Evolutionary conservation across 2,888 invertebrate species (phyloP).

Genomic region (Cerastis leucographa): DNA sequence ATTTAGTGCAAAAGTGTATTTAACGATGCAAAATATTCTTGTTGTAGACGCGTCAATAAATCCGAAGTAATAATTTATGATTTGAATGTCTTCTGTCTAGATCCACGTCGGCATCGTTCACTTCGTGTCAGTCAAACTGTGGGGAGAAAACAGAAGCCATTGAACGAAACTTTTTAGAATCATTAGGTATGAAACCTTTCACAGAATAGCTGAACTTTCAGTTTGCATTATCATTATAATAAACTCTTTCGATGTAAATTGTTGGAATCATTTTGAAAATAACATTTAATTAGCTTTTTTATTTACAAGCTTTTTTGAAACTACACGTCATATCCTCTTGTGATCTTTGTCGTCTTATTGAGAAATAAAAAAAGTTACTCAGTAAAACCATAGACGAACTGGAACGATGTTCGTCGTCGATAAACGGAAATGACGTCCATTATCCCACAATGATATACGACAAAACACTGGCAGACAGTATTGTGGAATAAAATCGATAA

Average conservation of each 20-base stretch:
- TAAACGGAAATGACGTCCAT: not conserved
- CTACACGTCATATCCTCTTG: not conserved
- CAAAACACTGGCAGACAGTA: not conserved
- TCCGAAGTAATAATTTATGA: conserved; percentile 41
- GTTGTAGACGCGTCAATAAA: conserved; percentile 13
- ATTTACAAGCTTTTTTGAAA: not conserved
- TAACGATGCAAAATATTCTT: conserved; percentile 14
- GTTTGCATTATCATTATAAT: conserved; percentile 16
- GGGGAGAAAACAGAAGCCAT: conserved; percentile 83
- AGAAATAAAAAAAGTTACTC: not conserved
- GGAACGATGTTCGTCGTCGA: not conserved
- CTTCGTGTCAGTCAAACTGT: conserved; percentile 82
- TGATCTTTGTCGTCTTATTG: not conserved
- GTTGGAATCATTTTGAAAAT: conserved; percentile 7
- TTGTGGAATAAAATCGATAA: conserved; percentile 15
- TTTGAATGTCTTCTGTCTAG: conserved; percentile 73
- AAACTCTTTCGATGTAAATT: conserved; percentile 8
- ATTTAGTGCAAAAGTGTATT: conserved; percentile 14
- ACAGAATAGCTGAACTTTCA: conserved; percentile 13
- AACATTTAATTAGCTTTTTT: not conserved
- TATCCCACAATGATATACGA: not conserved
- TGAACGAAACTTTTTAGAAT: conserved; percentile 84
- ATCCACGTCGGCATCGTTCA: conserved; percentile 82
- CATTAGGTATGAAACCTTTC: conserved; percentile 74
- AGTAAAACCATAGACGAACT: not conserved